Conservation (phyloP, 2,113 vertebrate genomes). For the Neolamprologus ventralis region DNA sequence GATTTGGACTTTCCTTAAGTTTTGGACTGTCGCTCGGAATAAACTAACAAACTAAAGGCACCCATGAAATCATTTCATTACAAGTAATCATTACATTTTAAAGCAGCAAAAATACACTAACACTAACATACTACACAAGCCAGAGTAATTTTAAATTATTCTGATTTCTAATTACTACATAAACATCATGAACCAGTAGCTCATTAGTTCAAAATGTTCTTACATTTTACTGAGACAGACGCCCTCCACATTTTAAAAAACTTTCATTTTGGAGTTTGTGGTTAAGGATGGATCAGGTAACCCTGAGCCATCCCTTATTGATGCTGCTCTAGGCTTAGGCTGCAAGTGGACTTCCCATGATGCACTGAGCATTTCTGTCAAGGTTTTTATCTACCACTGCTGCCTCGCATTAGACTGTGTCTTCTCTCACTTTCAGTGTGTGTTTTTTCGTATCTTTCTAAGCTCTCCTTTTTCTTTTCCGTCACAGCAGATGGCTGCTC, state of each 20-base stretch:
- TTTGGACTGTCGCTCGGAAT: background rate
- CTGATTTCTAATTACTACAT: background rate
- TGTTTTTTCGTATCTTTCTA: background rate
- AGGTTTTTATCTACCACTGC: background rate
- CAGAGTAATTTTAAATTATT: background rate
- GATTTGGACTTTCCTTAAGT: background rate
- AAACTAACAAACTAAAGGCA: background rate
- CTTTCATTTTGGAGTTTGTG: background rate
- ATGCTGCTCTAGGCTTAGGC: background rate
- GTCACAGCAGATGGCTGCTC: background rate
- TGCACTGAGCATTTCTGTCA: background rate
- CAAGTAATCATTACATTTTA: background rate
- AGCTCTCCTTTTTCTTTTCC: background rate
- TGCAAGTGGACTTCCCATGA: background rate
- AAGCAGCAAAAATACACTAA: background rate
- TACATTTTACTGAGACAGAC: background rate
- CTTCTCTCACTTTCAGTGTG: background rate
- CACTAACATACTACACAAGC: background rate
- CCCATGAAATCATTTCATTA: background rate
- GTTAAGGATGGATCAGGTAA: background rate
- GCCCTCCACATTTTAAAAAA: accelerated
- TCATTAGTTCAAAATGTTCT: accelerated
- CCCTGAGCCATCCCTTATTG: background rate
- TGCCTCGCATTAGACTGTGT: background rate
- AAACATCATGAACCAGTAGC: background rate